These are phyloP conservation scores for Selenia dentaria DNA, from an alignment of 2,888 invertebrate species.

Conservation along the genomic window DNA sequence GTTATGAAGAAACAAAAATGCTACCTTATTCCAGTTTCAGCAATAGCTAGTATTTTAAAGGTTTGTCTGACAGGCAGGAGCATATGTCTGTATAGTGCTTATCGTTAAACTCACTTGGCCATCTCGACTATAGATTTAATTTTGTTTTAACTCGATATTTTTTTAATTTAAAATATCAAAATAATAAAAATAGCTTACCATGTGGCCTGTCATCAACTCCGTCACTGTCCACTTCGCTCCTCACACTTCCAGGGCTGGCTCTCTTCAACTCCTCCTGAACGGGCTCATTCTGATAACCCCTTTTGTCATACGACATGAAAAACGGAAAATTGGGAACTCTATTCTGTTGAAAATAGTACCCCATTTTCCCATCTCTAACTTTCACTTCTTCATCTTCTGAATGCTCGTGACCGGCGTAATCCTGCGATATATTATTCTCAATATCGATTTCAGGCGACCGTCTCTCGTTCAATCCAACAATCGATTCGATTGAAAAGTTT, in stretches of 20 bases:
- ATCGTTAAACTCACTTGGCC: too few species aligned
- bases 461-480: slow-evolving; percentile 75
- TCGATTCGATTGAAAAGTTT: slow-evolving; percentile 87
- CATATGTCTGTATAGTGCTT: too few species aligned
- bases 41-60: too few species aligned
- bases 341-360: slow-evolving; percentile 74
- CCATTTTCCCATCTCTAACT: slow-evolving; percentile 68
- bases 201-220: slow-evolving; percentile 74
- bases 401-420: slow-evolving; percentile 56
- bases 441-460: slow-evolving; percentile 78
- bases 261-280: slow-evolving; percentile 70
- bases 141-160: too few species aligned
- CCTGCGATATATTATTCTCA: slow-evolving; percentile 69
- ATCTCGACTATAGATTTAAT: too few species aligned
- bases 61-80: too few species aligned
- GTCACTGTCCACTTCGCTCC: slow-evolving; percentile 77
- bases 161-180: too few species aligned
- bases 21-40: too few species aligned
- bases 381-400: slow-evolving; percentile 72
- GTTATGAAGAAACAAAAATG: too few species aligned
- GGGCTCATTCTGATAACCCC: slow-evolving; percentile 56
- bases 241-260: slow-evolving; percentile 71
- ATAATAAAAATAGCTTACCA: slow-evolving; percentile 57
- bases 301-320: slow-evolving; percentile 77
- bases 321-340: slow-evolving; percentile 76